Evolutionary conservation across 2,113 vertebrate species (phyloP), one percentile per base, ranked within the genome.

Genomic region (Scalopus aquaticus): DNA sequence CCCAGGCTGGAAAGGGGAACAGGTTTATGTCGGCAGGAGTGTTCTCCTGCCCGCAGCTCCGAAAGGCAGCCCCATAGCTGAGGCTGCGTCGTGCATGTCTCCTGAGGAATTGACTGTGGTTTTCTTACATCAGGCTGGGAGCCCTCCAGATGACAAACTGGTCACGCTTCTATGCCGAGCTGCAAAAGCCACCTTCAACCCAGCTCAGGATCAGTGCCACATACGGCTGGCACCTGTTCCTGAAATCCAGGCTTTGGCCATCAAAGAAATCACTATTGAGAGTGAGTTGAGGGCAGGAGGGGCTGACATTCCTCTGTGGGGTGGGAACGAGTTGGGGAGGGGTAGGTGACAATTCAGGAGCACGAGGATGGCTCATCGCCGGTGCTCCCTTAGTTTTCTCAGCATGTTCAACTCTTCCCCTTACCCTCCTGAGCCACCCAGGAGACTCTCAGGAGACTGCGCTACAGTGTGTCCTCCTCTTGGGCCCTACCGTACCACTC

Each of bases 91-190:
- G 24, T 58, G n/a, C 49, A 9, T 0, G 13, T 11, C 11, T 13
- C 39, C 72, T 1, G 17, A 20, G 26, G 46, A 54, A 7, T 95
- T n/a, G 56, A 54, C n/a, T 69, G 37, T 46, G 69, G 15, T 93
- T n/a, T 95, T 88, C 49, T 39, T 70, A 26, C 44, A 20, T 20
- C 9, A 97, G 97, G 69, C 13, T 0, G 4, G 8, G 39, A 32
- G 16, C 37, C n/a, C 11, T 42, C 28, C 2, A 0, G 79, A 93
- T 13, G 3, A 15, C n/a, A 95, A 86, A 9, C 95, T 98, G 85
- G 88, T 93, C 0, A 78, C 82, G 6, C 58, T 73, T 32, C 91
- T 98, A 89, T 99, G 98, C 96, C 97, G 37, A 4, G 96, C 97
- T 0, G 78, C 69, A 20, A 98, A 97, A 73, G 85, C 73, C 2